Conservation (phyloP, 2,888 invertebrate species). For the Protodeltote pygarga region DNA sequence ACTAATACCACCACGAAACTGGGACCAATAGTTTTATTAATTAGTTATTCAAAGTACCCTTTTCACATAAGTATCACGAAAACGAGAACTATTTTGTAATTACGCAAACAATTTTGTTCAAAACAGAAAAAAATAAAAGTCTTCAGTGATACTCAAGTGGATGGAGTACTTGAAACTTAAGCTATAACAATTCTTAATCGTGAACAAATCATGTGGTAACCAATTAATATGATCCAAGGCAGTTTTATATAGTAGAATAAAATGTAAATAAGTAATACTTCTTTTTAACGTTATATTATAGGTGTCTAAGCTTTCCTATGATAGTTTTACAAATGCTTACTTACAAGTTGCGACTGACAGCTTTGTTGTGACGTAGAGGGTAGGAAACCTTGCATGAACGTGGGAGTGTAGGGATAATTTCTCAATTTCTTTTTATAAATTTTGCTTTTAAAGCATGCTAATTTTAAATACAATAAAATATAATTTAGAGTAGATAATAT, state of each 20-base stretch:
- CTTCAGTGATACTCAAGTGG: conserved; percentile 27
- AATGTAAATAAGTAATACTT: conserved; percentile 73
- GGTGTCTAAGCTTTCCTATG: conserved; percentile 49
- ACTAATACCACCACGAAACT: conserved; percentile 43
- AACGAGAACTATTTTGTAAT: conserved; percentile 6
- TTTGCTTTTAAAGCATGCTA: conserved; percentile 68
- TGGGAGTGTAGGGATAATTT: conserved; percentile 68
- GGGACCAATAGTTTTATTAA: conserved; percentile 29
- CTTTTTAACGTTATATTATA: conserved; percentile 53
- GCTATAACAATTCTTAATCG: conserved; percentile 39
- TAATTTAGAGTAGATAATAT: conserved; percentile 31
- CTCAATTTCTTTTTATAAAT: conserved; percentile 56
- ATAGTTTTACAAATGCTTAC: conserved; percentile 66
- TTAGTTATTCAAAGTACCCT: conserved; percentile 22
- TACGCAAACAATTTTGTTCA: conserved; percentile 16
- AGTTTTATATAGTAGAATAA: conserved; percentile 55
- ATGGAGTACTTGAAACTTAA: conserved; percentile 18
- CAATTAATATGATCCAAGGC: conserved; percentile 43
- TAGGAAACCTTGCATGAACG: conserved; percentile 67
- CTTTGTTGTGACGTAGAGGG: conserved; percentile 53
- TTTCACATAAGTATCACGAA: conserved; percentile 16
- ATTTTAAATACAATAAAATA: conserved; percentile 37
- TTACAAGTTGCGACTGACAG: conserved; percentile 60
- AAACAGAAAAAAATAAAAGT: conserved; percentile 8
- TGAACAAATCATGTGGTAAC: conserved; percentile 44